Evolutionary conservation across 2,888 invertebrate species (phyloP), one percentile per base, ranked within the genome.

Genomic region (Cerceris ruficornis): DNA sequence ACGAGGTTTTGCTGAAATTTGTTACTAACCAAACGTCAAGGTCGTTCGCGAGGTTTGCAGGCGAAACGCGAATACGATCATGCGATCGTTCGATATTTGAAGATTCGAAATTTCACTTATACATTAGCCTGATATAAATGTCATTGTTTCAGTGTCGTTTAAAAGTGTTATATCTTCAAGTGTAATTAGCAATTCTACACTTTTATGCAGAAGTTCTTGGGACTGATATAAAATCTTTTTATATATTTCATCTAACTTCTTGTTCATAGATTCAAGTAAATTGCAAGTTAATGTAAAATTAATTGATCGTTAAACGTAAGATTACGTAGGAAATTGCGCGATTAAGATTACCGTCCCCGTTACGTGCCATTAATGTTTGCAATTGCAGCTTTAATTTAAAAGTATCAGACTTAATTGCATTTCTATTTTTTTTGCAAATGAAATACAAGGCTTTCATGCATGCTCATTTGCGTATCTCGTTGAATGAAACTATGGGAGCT

Each of bases 1-100:
- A 39, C 57, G n/a, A 11, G 15, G 15, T 66, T 69, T 77, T 69
- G 71, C 71, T 78, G 64, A 68, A 55, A 57, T 64, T 65, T 28
- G 50, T 41, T 9, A 78, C 78, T 78, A 76, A 77, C 66, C 43
- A 60, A 46, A 46, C 46, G 8, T 7, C n/a, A 7, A 14, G n/a
- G n/a, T n/a, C 13, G 9, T 52, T 14, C n/a, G 7, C 52, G 52
- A 7, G 7, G 52, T 2, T 52, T 52, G 8, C 14, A 52, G n/a
- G 9, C 8, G 52, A 6, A 6, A 11, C 46, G 46, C 11, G 46
- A 46, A 11, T 11, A 8, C 46, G 11, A 11, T 46, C 11, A 4
- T 46, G 9, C 11, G 8, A 11, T 46, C 6, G 9, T 11, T 4
- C 46, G 8, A 46, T 46, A 4, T 46, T 46, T 46, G 9, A 2